Percentiles rank a stretch among this genome's conserved stretches.
phyloP scores from a whole-genome alignment of 2,113 vertebrate genomes.

The Gopherus flavomarginatus region DNA sequence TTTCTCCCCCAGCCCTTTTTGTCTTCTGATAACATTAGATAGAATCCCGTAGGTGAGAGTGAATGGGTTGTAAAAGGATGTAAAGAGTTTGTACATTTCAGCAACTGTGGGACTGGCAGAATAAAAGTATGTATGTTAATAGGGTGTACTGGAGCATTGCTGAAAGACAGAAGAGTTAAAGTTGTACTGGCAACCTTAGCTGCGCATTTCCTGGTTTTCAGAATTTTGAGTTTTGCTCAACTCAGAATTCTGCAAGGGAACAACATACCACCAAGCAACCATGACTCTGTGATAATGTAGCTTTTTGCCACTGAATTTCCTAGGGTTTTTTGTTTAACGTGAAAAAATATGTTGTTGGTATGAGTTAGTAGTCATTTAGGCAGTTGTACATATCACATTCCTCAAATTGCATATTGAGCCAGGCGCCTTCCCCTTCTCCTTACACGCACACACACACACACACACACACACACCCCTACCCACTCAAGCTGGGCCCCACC shows the following conservation, averaged over 20 bases:
- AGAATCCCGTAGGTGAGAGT: not conserved
- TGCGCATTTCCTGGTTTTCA: not conserved
- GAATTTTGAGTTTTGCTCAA: not conserved
- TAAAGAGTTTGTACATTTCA: not conserved
- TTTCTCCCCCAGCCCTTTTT: not conserved
- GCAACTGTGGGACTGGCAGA: not conserved
- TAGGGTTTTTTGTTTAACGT: not conserved
- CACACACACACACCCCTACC: too few relatives aligned
- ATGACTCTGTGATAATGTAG: not conserved
- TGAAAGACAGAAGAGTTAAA: not conserved
- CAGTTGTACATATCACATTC: not conserved
- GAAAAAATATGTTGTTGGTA: not conserved
- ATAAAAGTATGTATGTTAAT: not conserved
- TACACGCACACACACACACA: too few relatives aligned
- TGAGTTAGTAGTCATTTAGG: not conserved
- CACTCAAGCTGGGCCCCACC: not conserved
- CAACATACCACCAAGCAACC: not conserved
- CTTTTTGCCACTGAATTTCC: not conserved
- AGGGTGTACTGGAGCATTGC: not conserved
- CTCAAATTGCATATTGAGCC: not conserved
- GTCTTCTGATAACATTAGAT: not conserved
- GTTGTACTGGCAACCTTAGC: not conserved
- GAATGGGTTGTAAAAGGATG: not conserved
- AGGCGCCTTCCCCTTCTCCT: not conserved
- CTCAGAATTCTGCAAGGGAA: not conserved